Percentiles rank a stretch among this genome's conserved stretches.
Evolutionary conservation across 2,797 vertebrate genomes (phyloP).

Genomic region (Leptodactylus fallax): DNA sequence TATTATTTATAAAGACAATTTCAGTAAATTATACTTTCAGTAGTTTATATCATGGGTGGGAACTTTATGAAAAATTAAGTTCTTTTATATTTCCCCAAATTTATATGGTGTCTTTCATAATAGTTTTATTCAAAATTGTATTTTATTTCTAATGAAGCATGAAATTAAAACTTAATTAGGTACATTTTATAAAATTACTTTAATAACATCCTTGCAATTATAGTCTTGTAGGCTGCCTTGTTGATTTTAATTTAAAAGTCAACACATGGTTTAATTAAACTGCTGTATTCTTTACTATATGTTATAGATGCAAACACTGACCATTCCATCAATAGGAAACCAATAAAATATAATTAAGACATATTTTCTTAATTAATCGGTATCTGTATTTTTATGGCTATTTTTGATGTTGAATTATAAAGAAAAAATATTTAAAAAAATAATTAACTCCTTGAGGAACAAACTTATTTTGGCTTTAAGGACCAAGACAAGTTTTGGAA

Average conservation of each 20-base stretch:
- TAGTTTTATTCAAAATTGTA: slow-evolving; percentile 38
- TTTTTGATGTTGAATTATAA: too few species aligned
- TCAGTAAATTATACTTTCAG: background rate
- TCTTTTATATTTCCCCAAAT: background rate
- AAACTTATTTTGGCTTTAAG: too few species aligned
- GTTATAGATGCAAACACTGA: slow-evolving; percentile 26
- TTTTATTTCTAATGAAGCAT: slow-evolving; percentile 54
- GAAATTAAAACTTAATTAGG: slow-evolving; percentile 60
- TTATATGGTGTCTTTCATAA: slow-evolving; percentile 8
- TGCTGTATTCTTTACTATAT: slow-evolving; percentile 42
- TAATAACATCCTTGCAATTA: slow-evolving; percentile 54
- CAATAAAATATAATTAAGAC: slow-evolving; percentile 26
- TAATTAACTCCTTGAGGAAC: too few species aligned
- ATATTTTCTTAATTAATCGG: background rate
- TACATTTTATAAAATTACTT: slow-evolving; percentile 54
- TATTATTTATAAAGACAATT: background rate
- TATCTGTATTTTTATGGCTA: background rate
- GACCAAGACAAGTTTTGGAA: too few species aligned
- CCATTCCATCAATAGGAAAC: background rate
- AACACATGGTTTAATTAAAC: slow-evolving; percentile 59
- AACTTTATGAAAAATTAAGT: slow-evolving; percentile 21
- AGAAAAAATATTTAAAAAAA: background rate
- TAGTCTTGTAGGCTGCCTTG: slow-evolving; percentile 53
- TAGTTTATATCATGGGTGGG: background rate
- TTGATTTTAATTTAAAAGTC: slow-evolving; percentile 62